Conservation (phyloP, 2,797 vertebrate species). For the Sebastes iracundus region DNA sequence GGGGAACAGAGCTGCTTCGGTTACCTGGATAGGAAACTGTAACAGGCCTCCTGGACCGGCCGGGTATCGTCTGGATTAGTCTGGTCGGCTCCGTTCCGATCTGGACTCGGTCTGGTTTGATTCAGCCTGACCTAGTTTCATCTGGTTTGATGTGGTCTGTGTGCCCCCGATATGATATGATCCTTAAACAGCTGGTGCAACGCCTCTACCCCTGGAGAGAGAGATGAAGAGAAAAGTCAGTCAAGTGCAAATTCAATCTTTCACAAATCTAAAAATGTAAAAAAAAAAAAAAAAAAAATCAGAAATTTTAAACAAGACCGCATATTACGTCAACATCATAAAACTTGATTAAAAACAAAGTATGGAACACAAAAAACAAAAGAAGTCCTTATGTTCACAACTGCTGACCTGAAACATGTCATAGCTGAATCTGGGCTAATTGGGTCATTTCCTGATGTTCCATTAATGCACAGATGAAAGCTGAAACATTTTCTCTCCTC, state of each 20-base stretch:
- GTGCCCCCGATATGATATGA: constrained; percentile 14
- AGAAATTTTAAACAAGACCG: not conserved
- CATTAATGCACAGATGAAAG: not conserved
- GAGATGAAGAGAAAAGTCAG: not conserved
- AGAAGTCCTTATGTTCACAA: not conserved
- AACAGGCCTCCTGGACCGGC: constrained; percentile 58
- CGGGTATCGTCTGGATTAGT: constrained; percentile 39
- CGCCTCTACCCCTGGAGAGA: constrained; percentile 34
- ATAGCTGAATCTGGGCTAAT: not conserved
- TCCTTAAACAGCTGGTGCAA: constrained; percentile 33
- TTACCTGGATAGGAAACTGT: constrained; percentile 75
- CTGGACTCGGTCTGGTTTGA: constrained; percentile 41
- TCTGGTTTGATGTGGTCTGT: constrained; percentile 41
- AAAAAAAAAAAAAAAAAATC: not conserved
- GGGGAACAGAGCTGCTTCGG: not conserved
- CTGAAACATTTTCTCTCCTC: not conserved
- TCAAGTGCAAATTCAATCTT: not conserved
- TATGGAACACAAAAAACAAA: not conserved
- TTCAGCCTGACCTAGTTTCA: constrained; percentile 53
- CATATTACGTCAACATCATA: not conserved
- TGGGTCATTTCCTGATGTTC: not conserved
- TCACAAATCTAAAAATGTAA: not conserved
- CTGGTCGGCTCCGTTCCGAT: constrained; percentile 39
- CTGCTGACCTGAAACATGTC: not conserved
- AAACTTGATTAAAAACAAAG: not conserved